Percentiles rank a stretch among this genome's conserved stretches.
These are phyloP conservation scores for Pseudomugil tenellus DNA, from an alignment of 2,797 vertebrate species.

Conservation along the genomic window DNA sequence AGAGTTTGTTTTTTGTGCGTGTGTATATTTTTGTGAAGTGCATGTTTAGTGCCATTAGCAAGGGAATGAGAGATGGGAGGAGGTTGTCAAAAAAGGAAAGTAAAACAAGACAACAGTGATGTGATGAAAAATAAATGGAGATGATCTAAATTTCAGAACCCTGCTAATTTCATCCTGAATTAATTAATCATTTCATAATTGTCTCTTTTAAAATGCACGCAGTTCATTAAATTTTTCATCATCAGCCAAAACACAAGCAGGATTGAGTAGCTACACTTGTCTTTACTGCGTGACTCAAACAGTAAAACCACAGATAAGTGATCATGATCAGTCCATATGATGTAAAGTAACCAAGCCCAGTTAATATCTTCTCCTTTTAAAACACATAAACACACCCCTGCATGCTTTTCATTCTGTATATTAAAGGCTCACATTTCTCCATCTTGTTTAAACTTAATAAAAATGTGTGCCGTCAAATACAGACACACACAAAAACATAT, in stretches of 20 bases:
- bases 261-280: not conserved
- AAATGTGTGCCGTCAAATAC: not conserved
- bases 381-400: slow-evolving; percentile 37
- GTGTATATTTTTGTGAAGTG: not conserved
- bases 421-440: slow-evolving; percentile 18
- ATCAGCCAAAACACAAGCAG: not conserved
- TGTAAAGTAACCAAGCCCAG: slow-evolving; percentile 15
- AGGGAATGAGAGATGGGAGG: not conserved
- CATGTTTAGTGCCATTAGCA: not conserved
- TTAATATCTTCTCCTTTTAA: slow-evolving; percentile 23
- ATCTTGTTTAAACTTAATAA: not conserved
- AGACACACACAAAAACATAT: not conserved
- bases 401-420: slow-evolving; percentile 13
- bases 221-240: not conserved
- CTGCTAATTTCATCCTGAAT: slow-evolving; percentile 8
- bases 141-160: not conserved
- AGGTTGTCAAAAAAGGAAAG: not conserved
- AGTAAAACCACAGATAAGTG: slow-evolving; percentile 21
- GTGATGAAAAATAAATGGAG: slow-evolving; percentile 6
- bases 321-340: slow-evolving; percentile 59
- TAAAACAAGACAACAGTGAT: not conserved
- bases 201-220: not conserved
- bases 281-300: slow-evolving; percentile 9
- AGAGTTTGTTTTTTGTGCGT: not conserved
- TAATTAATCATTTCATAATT: slow-evolving; percentile 15